Conservation (phyloP, 2,888 invertebrate species). For the Leptodirus hochenwartii region DNA sequence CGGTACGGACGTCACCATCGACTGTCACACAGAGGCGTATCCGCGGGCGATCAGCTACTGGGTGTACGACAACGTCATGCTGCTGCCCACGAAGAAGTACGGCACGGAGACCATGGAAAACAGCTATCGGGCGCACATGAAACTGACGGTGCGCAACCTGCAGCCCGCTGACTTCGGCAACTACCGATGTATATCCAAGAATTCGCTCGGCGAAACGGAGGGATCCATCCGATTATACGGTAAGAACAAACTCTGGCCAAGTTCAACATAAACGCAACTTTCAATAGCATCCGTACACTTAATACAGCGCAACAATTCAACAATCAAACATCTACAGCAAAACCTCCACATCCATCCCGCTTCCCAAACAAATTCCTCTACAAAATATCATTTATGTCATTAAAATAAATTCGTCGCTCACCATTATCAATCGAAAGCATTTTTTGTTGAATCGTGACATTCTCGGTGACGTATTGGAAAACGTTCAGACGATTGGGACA, state of each 20-base stretch:
- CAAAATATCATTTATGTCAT: no score
- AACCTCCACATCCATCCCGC: no score
- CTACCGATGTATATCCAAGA: conserved; percentile 85
- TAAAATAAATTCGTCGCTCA: no score
- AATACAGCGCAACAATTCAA: no score
- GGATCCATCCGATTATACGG: conserved; percentile 83
- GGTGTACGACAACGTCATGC: conserved; percentile 81
- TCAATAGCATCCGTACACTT: no score
- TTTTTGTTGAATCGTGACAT: no score
- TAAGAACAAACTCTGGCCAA: conserved; percentile 24
- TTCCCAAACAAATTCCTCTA: no score
- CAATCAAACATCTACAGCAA: no score
- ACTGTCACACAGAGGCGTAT: conserved; percentile 85
- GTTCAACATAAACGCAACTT: background rate
- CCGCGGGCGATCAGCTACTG: conserved; percentile 85
- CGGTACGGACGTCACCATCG: conserved; percentile 79
- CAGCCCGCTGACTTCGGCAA: conserved; percentile 74
- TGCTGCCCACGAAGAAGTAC: conserved; percentile 76
- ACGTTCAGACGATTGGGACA: no score
- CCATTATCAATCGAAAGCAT: no score
- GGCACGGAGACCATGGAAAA: conserved; percentile 67
- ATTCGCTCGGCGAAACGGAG: conserved; percentile 84
- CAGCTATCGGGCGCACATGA: conserved; percentile 80
- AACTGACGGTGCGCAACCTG: conserved; percentile 68
- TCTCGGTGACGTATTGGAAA: no score